A percentile compares a stretch with the other conserved stretches of the same genome.
Conservation (phyloP, 2,113 vertebrate species). For the Suricata suricatta region DNA sequence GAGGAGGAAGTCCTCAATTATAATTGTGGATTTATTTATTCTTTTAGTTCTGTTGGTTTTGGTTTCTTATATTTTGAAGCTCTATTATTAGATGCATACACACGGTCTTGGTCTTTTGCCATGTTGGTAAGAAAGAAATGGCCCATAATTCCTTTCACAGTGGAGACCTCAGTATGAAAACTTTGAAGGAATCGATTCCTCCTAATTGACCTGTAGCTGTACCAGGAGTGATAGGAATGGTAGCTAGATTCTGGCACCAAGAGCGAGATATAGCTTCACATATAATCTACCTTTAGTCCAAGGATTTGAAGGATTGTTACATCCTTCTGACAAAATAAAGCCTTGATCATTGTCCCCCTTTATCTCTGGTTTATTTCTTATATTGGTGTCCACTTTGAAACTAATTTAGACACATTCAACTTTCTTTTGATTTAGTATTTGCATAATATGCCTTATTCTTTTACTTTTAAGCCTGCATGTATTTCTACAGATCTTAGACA, state of each 20-base stretch:
- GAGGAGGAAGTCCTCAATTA: background rate
- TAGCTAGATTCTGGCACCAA: background rate
- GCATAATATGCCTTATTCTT: background rate
- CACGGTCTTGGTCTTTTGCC: conserved; percentile 44
- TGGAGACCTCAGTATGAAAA: conserved; percentile 27
- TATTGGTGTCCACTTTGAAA: background rate
- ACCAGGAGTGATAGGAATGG: background rate
- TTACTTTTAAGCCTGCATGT: background rate
- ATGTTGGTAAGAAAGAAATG: conserved; percentile 42
- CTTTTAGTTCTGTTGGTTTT: background rate
- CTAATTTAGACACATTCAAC: background rate
- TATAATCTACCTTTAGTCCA: background rate
- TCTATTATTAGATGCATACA: background rate
- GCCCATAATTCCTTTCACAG: background rate
- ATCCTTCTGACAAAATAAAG: background rate
- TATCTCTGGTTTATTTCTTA: background rate
- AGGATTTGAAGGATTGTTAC: background rate
- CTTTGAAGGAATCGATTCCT: background rate
- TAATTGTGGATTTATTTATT: background rate
- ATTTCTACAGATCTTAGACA: background rate
- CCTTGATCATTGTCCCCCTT: background rate
- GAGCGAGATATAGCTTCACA: background rate
- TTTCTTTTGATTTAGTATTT: background rate
- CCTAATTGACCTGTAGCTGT: conserved; percentile 7
- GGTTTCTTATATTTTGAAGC: background rate